Base-by-base conservation (phyloP, 64 coral and sea anemone genomes). In the Pachyseris speciosa region DNA sequence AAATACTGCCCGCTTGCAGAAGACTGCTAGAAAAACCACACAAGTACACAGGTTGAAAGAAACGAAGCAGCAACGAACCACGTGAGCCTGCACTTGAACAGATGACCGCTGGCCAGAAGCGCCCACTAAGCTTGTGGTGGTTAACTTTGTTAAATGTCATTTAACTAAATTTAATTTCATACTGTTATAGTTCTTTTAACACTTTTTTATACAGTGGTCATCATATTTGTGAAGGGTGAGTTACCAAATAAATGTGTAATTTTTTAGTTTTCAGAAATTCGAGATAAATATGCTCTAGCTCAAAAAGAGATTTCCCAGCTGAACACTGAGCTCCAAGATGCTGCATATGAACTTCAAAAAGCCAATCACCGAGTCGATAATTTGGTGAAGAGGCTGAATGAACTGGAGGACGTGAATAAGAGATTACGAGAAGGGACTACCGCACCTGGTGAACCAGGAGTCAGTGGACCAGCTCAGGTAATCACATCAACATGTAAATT, bases 181-280 rank as follows among this genome's bases (percentile, higher is more conserved):
- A n/a, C n/a, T n/a, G n/a, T n/a, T n/a, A n/a, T n/a, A n/a, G n/a
- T n/a, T n/a, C n/a, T 0, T 55, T 31, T 17, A 9, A 11, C 26
- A 34, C 15, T 24, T 40, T 48, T 13, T 10, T 9, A 33, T 28
- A 48, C 20, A 25, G n/a, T n/a, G 60, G 15, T 16, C 37, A 39
- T 27, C 20, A 30, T 19, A 13, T 53, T 16, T 63, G 3, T n/a
- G 24, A 39, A 67, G 28, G 32, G 37, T 51, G 9, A 42, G 3
- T 69, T 25, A 71, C 7, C 1, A 0, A 31, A 19, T 64, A 45
- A 67, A 51, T 25, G 11, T 15, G 42, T n/a, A n/a, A n/a, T n/a
- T n/a, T 79, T 91, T 22, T 26, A 99, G 97, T 99, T 99, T 92
- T 95, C 97, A 80, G 93, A 99, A 78, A 70, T 99, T n/a, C 68